These are phyloP conservation scores for Melanostoma mellinum DNA, from an alignment of 2,888 invertebrate genomes.

Conservation along the genomic window DNA sequence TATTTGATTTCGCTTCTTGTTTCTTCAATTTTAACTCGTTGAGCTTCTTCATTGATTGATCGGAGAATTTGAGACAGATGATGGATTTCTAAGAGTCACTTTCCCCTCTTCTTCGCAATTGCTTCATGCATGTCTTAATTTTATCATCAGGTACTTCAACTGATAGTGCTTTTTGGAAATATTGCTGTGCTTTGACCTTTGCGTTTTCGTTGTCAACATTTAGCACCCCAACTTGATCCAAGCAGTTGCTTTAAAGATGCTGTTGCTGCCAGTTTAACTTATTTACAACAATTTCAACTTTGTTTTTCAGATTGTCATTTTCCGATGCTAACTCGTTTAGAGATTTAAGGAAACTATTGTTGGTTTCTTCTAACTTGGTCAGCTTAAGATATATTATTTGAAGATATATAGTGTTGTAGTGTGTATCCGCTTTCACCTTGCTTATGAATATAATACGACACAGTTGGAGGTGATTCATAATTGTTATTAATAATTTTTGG, in stretches of 20 bases:
- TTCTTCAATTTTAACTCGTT: too few species aligned
- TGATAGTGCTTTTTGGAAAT: conserved; percentile 18
- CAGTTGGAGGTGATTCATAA: too few species aligned
- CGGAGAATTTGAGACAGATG: conserved; percentile 20
- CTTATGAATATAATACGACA: not conserved
- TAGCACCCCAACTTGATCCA: conserved; percentile 23
- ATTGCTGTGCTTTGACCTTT: conserved; percentile 6
- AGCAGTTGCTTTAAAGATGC: not conserved
- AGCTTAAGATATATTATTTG: conserved; percentile 35
- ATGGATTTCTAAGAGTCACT: conserved; percentile 5
- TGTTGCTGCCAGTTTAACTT: conserved; percentile 38
- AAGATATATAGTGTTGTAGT: too few species aligned
- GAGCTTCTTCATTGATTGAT: conserved; percentile 13
- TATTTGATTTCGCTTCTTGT: too few species aligned
- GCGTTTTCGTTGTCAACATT: conserved; percentile 12
- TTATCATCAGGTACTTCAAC: conserved; percentile 18
- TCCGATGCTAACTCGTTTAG: conserved; percentile 11
- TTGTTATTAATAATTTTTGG: too few species aligned
- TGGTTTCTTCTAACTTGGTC: conserved; percentile 11
- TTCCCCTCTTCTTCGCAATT: conserved; percentile 5
- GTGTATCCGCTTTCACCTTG: not conserved
- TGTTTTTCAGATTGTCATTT: conserved; percentile 10
- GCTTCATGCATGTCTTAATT: conserved; percentile 30
- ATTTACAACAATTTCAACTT: conserved; percentile 22
- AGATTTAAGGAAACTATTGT: conserved; percentile 14